Evolutionary conservation across 35 echinoderm and acorn worm species (phyloP).

Genomic region (Holothuria glaberrima): DNA sequence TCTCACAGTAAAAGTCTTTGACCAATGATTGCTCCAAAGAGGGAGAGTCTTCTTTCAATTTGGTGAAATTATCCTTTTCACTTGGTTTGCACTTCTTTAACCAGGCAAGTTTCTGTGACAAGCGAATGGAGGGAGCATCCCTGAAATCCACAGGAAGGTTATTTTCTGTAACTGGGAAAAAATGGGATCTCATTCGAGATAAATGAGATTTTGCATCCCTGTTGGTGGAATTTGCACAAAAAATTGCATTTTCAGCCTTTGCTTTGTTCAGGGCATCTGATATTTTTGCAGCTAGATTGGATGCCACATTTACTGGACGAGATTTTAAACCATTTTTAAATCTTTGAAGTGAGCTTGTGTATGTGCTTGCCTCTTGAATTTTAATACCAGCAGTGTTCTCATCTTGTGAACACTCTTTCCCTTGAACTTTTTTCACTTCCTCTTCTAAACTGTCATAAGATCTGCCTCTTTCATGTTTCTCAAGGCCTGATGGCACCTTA

Average conservation of each 20-base stretch:
- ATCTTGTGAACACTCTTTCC: no score
- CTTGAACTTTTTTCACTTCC: no score
- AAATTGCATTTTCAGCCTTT: neutral
- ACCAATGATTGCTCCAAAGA: no score
- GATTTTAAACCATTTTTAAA: slow-evolving; percentile 34
- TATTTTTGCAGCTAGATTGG: slow-evolving; percentile 8
- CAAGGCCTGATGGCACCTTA: no score
- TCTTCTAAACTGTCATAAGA: no score
- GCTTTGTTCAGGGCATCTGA: slow-evolving; percentile 8
- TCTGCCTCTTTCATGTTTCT: no score
- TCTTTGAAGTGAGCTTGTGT: slow-evolving; percentile 24
- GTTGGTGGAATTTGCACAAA: neutral
- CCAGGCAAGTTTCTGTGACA: slow-evolving; percentile 2
- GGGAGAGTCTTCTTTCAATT: no score
- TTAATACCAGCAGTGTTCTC: no score
- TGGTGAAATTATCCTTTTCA: no score
- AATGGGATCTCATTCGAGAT: neutral
- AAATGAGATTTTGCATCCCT: neutral
- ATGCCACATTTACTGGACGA: neutral
- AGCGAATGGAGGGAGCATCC: neutral
- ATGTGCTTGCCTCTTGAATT: neutral
- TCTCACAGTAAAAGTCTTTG: no score
- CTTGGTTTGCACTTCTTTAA: no score
- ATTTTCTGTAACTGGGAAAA: neutral
- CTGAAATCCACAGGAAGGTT: neutral